A percentile compares a stretch with the other conserved stretches of the same genome.
phyloP scores from a whole-genome alignment of 2,113 vertebrate genomes.

The Salminus brasiliensis region DNA sequence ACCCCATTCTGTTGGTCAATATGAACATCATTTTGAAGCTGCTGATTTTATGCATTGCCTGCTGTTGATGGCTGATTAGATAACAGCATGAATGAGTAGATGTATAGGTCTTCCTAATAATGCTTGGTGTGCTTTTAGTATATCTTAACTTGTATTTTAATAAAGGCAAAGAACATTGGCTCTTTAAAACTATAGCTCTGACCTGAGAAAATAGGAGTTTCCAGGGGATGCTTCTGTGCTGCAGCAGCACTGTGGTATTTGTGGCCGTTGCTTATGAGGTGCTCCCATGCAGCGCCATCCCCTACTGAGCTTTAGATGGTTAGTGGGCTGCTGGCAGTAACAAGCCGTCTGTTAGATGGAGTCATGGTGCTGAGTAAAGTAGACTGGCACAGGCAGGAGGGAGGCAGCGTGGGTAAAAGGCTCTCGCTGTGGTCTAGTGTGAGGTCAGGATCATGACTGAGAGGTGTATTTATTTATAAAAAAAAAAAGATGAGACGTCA shows the following conservation, averaged over 20 bases:
- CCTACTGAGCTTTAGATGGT: slow-evolving; percentile 31
- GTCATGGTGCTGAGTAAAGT: slow-evolving; percentile 40
- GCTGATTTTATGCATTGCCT: no score
- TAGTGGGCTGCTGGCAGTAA: slow-evolving; percentile 37
- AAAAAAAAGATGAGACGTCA: no score
- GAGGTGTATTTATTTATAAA: background rate
- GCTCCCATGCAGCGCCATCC: slow-evolving; percentile 10
- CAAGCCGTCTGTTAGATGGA: slow-evolving; percentile 21
- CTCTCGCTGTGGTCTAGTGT: slow-evolving; percentile 14
- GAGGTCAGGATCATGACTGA: slow-evolving; percentile 19
- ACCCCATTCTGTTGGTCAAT: no score
- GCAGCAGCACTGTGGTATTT: slow-evolving; percentile 33
- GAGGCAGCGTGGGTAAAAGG: background rate
- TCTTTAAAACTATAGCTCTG: no score
- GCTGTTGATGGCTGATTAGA: no score
- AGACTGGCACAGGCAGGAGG: background rate
- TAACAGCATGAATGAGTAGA: no score
- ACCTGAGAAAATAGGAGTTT: slow-evolving; percentile 12
- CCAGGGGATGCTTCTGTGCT: background rate
- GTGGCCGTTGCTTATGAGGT: slow-evolving; percentile 30
- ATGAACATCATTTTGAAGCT: no score
- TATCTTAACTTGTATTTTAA: no score
- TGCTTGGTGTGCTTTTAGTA: no score
- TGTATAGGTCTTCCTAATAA: no score
- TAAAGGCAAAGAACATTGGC: no score